Evolutionary conservation across 2,888 invertebrate genomes (phyloP).

Genomic region (Megamerina dolium): DNA sequence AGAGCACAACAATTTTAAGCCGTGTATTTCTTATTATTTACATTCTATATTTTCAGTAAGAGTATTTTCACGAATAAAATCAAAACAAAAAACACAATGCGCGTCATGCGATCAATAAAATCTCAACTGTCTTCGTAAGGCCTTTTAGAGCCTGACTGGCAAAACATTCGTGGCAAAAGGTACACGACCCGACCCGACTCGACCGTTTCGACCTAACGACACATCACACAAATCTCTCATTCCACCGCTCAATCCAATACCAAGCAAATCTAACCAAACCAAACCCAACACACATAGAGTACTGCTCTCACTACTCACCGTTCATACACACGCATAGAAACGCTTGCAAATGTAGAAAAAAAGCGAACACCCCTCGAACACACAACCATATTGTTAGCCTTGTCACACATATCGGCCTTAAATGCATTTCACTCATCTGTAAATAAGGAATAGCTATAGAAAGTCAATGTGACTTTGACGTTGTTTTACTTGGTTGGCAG

Average conservation of each 20-base stretch:
- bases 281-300: constrained; percentile 10
- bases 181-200: constrained; percentile 53
- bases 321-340: constrained; percentile 4
- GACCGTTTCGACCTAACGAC: constrained; percentile 52
- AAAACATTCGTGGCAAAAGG: constrained; percentile 52
- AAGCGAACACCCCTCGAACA: not conserved
- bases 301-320: constrained; percentile 9
- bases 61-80: too few species aligned
- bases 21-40: too few species aligned
- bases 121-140: constrained; percentile 51
- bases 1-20: too few species aligned
- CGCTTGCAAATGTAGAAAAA: not conserved
- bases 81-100: too few species aligned
- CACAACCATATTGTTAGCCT: not conserved
- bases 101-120: constrained; percentile 48
- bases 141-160: constrained; percentile 52
- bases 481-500: too few species aligned
- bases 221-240: constrained; percentile 50
- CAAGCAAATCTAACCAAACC: not conserved
- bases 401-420: too few species aligned
- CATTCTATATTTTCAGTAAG: too few species aligned
- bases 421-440: too few species aligned
- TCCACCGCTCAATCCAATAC: constrained; percentile 32
- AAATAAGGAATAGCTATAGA: too few species aligned
- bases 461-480: too few species aligned